Conservation (phyloP, 92 coral and sea anemone species). For the Paragorgia papillata region DNA sequence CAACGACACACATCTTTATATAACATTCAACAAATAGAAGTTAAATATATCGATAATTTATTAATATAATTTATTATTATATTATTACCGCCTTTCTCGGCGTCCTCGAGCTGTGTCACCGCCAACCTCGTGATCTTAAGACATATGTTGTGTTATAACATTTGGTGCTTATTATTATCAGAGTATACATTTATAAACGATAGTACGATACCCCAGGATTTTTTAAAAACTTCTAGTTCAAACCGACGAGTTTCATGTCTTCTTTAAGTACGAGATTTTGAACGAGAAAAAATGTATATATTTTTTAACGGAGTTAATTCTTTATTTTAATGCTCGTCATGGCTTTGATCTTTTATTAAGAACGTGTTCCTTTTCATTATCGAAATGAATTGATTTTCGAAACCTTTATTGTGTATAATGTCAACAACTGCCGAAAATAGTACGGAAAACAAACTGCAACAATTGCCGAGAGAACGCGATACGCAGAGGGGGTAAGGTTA, state of each 20-base stretch:
- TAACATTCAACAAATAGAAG: not conserved
- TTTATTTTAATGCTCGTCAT: no score
- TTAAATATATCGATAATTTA: not conserved
- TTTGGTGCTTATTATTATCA: slow-evolving; percentile 29
- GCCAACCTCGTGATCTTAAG: not conserved
- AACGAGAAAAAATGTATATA: no score
- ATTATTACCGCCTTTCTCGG: not conserved
- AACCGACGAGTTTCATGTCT: not conserved
- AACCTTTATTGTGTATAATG: slow-evolving; percentile 19
- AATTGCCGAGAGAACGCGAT: slow-evolving; percentile 23
- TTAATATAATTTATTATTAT: no score
- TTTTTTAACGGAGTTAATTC: no score
- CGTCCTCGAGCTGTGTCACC: not conserved
- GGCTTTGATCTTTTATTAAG: not conserved
- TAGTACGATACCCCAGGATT: not conserved
- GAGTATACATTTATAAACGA: not conserved
- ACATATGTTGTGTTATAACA: not conserved
- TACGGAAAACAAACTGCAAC: slow-evolving; percentile 4
- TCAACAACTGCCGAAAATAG: slow-evolving; percentile 49
- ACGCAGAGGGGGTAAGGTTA: slow-evolving; percentile 52
- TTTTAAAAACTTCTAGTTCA: not conserved
- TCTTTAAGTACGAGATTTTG: not conserved
- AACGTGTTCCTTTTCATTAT: not conserved
- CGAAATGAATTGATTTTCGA: not conserved
- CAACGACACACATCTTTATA: slow-evolving; percentile 7